Percentiles rank a stretch among this genome's conserved stretches.
Evolutionary conservation across 1,140 invertebrate genomes (phyloP).

Genomic region (Drosophila pruinosa): DNA sequence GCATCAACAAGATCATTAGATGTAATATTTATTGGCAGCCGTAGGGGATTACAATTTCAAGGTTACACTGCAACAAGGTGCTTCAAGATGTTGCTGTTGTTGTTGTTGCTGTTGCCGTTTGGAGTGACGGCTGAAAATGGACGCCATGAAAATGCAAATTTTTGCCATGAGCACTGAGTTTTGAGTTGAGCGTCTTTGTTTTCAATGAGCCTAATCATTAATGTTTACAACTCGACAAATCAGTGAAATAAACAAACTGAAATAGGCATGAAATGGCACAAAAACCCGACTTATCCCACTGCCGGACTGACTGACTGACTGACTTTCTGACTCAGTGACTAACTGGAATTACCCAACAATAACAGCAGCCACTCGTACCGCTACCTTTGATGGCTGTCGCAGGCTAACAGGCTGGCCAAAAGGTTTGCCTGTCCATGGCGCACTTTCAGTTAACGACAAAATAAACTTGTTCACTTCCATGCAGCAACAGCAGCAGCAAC

Average conservation of each 20-base stretch:
- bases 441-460: slow-evolving; percentile 63
- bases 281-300: slow-evolving; percentile 56
- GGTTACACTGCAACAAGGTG: slow-evolving; percentile 33
- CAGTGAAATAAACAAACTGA: slow-evolving; percentile 41
- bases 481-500: slow-evolving; percentile 12
- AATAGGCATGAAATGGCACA: slow-evolving; percentile 59
- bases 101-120: slow-evolving; percentile 28
- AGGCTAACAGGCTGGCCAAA: slow-evolving; percentile 49
- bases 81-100: neutral
- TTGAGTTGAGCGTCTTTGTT: slow-evolving; percentile 39
- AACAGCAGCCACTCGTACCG: slow-evolving; percentile 23
- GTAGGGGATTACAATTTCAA: slow-evolving; percentile 59
- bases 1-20: slow-evolving; percentile 62
- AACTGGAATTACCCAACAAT: slow-evolving; percentile 48
- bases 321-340: slow-evolving; percentile 41
- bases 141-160: slow-evolving; percentile 75
- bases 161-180: slow-evolving; percentile 51
- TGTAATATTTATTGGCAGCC: slow-evolving; percentile 33
- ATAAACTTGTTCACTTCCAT: slow-evolving; percentile 66
- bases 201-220: slow-evolving; percentile 70
- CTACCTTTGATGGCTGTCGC: slow-evolving; percentile 60
- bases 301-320: slow-evolving; percentile 30
- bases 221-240: slow-evolving; percentile 31
- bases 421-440: slow-evolving; percentile 58
- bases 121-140: slow-evolving; percentile 27